Conservation (phyloP, 2,113 vertebrate genomes). For the Ceyx cyanopectus region DNA sequence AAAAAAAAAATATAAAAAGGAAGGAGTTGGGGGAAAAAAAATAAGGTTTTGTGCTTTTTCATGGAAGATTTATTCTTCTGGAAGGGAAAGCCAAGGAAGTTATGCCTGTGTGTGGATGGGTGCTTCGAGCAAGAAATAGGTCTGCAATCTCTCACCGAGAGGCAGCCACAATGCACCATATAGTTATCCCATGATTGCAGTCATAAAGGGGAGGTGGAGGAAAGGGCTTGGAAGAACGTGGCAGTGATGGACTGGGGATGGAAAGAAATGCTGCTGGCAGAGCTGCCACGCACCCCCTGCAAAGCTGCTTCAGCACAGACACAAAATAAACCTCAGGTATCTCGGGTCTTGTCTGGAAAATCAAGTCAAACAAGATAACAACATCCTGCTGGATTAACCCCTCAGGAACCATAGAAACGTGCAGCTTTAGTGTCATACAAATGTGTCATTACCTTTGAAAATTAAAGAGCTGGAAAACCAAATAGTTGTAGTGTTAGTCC, state of each 20-base stretch:
- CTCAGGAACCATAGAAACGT: accelerated
- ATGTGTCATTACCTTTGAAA: accelerated
- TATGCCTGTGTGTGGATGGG: not conserved
- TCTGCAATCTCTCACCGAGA: accelerated
- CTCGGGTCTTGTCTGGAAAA: not conserved
- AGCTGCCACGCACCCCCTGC: accelerated
- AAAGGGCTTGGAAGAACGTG: not conserved
- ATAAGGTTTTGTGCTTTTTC: accelerated
- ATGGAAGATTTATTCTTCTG: not conserved
- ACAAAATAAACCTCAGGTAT: accelerated
- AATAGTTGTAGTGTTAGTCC: not conserved
- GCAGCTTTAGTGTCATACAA: not conserved
- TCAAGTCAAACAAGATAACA: not conserved
- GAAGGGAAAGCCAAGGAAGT: not conserved
- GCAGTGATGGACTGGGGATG: not conserved
- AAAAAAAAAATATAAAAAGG: too few species aligned
- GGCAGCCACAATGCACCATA: accelerated
- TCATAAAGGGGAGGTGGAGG: not conserved
- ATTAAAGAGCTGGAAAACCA: not conserved
- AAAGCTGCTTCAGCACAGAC: not conserved
- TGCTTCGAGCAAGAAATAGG: not conserved
- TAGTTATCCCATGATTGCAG: accelerated
- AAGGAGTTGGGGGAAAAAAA: not conserved
- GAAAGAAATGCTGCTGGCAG: not conserved
- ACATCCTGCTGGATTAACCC: not conserved